Evolutionary conservation across 2,113 vertebrate genomes (phyloP).

Genomic region (Pachyramphus minor): DNA sequence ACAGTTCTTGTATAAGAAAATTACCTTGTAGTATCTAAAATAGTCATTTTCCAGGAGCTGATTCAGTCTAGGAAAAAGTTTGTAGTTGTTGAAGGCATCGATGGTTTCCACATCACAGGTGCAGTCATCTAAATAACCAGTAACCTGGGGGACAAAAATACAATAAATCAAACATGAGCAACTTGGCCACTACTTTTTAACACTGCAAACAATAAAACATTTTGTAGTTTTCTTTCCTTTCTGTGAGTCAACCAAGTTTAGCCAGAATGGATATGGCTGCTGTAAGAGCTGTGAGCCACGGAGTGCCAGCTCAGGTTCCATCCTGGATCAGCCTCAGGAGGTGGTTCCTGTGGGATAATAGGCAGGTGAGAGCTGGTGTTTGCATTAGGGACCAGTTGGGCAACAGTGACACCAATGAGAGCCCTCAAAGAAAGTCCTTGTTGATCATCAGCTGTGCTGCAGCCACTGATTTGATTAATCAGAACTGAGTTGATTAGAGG

Average conservation of each 20-base stretch:
- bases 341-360: neutral
- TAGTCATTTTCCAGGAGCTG: constrained; percentile 86
- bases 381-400: neutral
- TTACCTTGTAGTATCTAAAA: constrained; percentile 94
- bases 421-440: neutral
- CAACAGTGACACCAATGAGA: neutral
- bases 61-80: constrained; percentile 85
- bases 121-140: constrained; percentile 89
- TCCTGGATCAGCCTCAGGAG: neutral
- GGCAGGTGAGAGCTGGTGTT: neutral
- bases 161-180: neutral
- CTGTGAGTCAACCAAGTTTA: neutral
- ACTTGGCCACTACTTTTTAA: neutral
- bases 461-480: neutral
- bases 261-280: neutral
- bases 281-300: rapidly evolving
- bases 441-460: neutral
- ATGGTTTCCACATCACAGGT: constrained; percentile 93
- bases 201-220: neutral
- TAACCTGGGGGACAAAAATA: constrained; percentile 73
- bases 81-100: constrained; percentile 87
- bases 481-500: neutral
- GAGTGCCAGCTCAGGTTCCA: neutral
- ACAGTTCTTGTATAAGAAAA: neutral
- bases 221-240: neutral